These are phyloP conservation scores for Himantopus leucocephalus DNA, from an alignment of 2,113 vertebrate species.

Conservation along the genomic window DNA sequence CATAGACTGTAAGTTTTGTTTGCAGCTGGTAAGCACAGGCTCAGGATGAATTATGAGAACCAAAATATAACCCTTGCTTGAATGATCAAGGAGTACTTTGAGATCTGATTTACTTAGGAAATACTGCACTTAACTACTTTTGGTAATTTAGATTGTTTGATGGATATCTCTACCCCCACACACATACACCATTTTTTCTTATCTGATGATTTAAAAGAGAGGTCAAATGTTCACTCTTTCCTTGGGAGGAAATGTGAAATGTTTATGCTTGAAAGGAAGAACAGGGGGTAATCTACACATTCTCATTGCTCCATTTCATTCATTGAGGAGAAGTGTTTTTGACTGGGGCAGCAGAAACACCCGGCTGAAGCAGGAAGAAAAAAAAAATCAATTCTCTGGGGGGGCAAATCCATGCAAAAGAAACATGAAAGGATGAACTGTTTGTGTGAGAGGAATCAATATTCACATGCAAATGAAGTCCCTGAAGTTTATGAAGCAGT, in stretches of 20 bases:
- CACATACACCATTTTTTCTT: background rate
- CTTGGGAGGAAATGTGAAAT: constrained; percentile 39
- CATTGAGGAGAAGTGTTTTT: constrained; percentile 25
- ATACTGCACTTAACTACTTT: constrained; percentile 4
- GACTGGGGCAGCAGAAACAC: constrained; percentile 20
- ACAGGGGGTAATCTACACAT: background rate
- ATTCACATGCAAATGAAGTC: constrained; percentile 65
- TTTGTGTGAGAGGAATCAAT: constrained; percentile 53
- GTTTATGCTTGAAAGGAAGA: constrained; percentile 45
- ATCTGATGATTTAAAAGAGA: constrained; percentile 37
- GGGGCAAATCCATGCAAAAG: constrained; percentile 47
- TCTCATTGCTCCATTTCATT: constrained; percentile 36
- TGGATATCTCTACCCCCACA: background rate
- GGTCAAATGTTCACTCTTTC: constrained; percentile 58
- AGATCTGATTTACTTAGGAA: constrained; percentile 32
- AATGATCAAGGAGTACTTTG: constrained; percentile 13
- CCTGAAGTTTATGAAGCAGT: constrained; percentile 60
- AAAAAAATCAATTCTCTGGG: background rate
- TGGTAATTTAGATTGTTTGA: constrained; percentile 15
- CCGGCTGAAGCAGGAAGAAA: background rate
- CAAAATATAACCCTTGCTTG: background rate
- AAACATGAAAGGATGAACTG: constrained; percentile 50
- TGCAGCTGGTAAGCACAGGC: background rate
- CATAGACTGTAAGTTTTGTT: background rate
- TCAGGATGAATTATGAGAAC: background rate